Conservation (phyloP, 2,888 invertebrate species). For the Rapana venosa region DNA sequence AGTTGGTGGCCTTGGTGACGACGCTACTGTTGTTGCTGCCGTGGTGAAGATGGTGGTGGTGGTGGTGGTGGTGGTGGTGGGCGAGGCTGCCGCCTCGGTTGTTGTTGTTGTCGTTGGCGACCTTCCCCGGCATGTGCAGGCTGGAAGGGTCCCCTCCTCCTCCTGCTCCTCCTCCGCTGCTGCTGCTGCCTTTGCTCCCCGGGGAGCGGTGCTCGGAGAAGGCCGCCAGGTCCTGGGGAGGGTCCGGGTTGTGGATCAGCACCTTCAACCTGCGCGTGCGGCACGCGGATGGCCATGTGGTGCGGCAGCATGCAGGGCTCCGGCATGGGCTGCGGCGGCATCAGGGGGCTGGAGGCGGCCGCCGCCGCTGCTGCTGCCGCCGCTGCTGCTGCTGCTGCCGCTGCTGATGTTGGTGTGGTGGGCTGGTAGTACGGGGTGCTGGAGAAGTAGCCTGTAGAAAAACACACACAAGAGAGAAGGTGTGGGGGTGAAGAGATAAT, state of each 20-base stretch:
- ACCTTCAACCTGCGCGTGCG: slow-evolving; percentile 59
- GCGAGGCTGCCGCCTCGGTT: slow-evolving; percentile 8
- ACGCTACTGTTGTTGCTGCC: background rate
- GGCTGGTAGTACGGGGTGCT: slow-evolving; percentile 36
- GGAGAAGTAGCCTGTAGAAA: slow-evolving; percentile 16
- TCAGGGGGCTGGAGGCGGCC: background rate
- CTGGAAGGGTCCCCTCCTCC: background rate
- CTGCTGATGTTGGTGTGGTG: too few species aligned
- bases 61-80: background rate
- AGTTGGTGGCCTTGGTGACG: background rate
- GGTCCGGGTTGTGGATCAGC: slow-evolving; percentile 56
- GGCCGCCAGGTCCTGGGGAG: slow-evolving; percentile 52
- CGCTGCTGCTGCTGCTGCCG: too few species aligned
- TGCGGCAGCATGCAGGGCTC: slow-evolving; percentile 59
- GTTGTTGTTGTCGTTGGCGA: slow-evolving; percentile 33
- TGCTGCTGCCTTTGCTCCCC: background rate
- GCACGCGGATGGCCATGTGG: slow-evolving; percentile 57
- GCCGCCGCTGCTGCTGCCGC: too few species aligned
- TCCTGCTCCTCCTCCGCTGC: background rate
- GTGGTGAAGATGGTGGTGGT: background rate
- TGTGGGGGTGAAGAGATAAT: too few species aligned
- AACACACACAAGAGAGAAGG: background rate
- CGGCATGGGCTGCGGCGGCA: slow-evolving; percentile 12
- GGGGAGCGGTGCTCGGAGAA: slow-evolving; percentile 28
- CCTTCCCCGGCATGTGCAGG: background rate